These are phyloP conservation scores for Mechanitis mazaeus DNA, from an alignment of 2,888 invertebrate species.

Conservation along the genomic window DNA sequence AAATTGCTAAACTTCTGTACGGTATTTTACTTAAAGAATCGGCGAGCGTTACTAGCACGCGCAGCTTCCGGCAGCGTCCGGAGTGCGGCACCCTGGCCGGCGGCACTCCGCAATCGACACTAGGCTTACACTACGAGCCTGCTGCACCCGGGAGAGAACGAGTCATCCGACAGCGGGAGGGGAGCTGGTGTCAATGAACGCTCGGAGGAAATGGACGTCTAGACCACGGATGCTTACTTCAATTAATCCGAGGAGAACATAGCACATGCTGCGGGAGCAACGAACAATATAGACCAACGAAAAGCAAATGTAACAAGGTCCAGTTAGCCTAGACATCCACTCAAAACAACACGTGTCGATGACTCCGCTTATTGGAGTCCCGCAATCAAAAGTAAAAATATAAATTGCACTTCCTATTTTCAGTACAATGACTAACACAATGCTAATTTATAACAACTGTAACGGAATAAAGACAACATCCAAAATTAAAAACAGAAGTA, in stretches of 20 bases:
- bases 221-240: conserved; percentile 37
- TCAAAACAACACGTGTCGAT: conserved; percentile 1
- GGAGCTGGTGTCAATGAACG: conserved; percentile 45
- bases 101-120: conserved; percentile 10
- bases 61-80: conserved; percentile 21
- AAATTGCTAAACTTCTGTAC: conserved; percentile 3
- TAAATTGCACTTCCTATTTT: no score
- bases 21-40: conserved; percentile 12
- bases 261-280: conserved; percentile 26
- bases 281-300: conserved; percentile 20
- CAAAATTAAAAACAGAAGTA: no score
- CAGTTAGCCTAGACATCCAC: background rate
- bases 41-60: conserved; percentile 17
- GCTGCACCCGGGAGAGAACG: conserved; percentile 25
- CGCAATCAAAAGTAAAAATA: no score
- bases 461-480: no score
- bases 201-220: conserved; percentile 49
- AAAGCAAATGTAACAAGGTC: conserved; percentile 3
- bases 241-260: conserved; percentile 30
- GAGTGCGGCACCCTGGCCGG: conserved; percentile 7
- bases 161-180: conserved; percentile 17
- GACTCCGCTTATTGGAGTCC: no score
- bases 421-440: no score
- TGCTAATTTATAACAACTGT: no score
- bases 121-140: conserved; percentile 2